Conservation (phyloP, 2,797 vertebrate genomes). For the Hydrophis major region DNA sequence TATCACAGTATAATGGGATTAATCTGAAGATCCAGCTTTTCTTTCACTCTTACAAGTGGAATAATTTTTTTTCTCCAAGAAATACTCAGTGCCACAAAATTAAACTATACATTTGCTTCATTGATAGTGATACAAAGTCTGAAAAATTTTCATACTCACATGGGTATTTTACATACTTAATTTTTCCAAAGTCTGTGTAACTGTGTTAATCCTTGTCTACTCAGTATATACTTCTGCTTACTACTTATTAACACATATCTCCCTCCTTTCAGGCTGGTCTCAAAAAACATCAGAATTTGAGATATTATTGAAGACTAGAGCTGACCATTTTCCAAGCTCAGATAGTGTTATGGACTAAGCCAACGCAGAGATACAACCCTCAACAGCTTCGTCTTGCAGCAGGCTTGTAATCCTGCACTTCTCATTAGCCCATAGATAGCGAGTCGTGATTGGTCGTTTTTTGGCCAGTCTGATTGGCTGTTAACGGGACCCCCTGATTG, state of each 20-base stretch:
- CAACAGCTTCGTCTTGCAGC: no score
- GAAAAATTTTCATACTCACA: neutral
- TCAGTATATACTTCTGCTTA: neutral
- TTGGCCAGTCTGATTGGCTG: no score
- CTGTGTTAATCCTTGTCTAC: neutral
- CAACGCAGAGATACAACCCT: no score
- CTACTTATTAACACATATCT: neutral
- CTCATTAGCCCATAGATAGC: no score
- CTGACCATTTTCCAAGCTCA: neutral
- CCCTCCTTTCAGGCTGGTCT: neutral
- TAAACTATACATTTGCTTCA: neutral
- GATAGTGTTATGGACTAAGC: neutral
- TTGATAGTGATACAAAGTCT: neutral
- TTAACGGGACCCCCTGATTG: no score
- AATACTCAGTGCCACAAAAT: neutral
- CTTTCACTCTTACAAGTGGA: neutral
- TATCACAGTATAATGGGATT: neutral
- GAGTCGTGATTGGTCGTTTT: no score
- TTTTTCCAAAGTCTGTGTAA: neutral
- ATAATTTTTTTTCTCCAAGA: neutral
- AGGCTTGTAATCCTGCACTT: no score
- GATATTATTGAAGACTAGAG: neutral
- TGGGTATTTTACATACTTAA: neutral
- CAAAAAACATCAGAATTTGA: neutral
- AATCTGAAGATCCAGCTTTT: neutral